Base-by-base conservation (phyloP, 1,140 invertebrate genomes). In the Achroia grisella region DNA sequence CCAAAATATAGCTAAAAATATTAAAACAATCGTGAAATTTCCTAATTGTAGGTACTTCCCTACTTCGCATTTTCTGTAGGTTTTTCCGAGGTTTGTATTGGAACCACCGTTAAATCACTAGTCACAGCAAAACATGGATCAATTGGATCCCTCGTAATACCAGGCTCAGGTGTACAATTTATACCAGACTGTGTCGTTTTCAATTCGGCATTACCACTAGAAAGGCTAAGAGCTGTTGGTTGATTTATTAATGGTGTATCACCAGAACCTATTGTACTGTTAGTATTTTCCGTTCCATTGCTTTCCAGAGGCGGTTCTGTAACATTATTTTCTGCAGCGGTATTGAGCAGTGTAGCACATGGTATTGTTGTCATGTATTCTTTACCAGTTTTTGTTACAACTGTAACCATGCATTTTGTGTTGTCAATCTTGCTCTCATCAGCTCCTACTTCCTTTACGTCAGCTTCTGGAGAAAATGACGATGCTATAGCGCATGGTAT, bases 401-500 rank as follows among this genome's bases (percentile, higher is more conserved):
- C 75, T 8, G 76, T 82, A 32, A 87, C 67, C 1, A 60, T 84
- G 50, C 86, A 87, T 66, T 83, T 83, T 2, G 79, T 82, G 15
- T 72, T 75, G 43, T 79, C 73, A 0, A 58, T 53, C 13, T 48
- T 48, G 45, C 65, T 65, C 23, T 66, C 54, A 40, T 55, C 62
- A 17, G 56, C 43, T 34, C 54, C 51, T 2, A 56, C 56, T 31
- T 77, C 67, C 47, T 85, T 78, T 5, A 79, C 68, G 47, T 81
- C 59, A 17, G 79, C 71, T 36, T 86, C 75, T 0, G 83, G 78
- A 11, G 72, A 71, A 56, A 87, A 86, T 10, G 86, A 87, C 14
- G 86, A 82, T 44, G 84, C 86, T 12, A 87, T 86, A 15, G 85
- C 71, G 60, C 86, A 87, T 28, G 86, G 86, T 52, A 87, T 86